Evolutionary conservation across 2,797 vertebrate genomes (phyloP), one percentile per base, ranked within the genome.

Genomic region (Melanotaenia pygmaea): DNA sequence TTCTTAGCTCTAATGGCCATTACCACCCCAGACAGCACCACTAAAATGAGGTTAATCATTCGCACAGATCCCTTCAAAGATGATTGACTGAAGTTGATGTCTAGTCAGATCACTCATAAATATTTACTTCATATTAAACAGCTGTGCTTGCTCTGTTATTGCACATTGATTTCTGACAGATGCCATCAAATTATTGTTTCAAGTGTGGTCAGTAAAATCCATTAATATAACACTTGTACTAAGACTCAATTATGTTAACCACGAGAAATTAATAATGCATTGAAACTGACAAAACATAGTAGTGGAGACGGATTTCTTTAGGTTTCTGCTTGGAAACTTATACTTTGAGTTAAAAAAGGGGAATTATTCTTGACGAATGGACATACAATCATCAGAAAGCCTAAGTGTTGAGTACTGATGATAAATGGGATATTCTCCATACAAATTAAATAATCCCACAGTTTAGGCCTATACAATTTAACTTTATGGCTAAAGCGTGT

Each of bases 21-120:
- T 96, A 97, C 95, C 95, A 96, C 95, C 92, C 94, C 95, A 96
- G 96, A 97, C 96, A 95, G 95, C 94, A 94, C 94, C 95, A 95
- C 95, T 95, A 96, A 96, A 96, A 96, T 93, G 95, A 96, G 96
- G 96, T 97, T 98, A 98, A 99, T 99, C 96, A 97, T 97, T 97
- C 95, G 95, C 96, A 95, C 94, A 96, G 96, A 96, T 97, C 95
- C 95, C 95, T 95, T 96, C 95, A 94, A 94, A 96, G 95, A 96
- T 97, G 96, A 99, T 96, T 98, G 97, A 99, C 96, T 96, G 94
- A 94, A 96, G 96, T 96, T 95, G 96, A 97, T 95, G 95, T 94
- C 94, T 93, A 94, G 94, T 97, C 95, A 96, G 95, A 97, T 96
- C 95, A 96, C 96, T 98, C 97, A 99, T 99, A 98, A 98, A 99